phyloP scores from a whole-genome alignment of 1,140 invertebrate species.

The Trichogramma pretiosum region DNA sequence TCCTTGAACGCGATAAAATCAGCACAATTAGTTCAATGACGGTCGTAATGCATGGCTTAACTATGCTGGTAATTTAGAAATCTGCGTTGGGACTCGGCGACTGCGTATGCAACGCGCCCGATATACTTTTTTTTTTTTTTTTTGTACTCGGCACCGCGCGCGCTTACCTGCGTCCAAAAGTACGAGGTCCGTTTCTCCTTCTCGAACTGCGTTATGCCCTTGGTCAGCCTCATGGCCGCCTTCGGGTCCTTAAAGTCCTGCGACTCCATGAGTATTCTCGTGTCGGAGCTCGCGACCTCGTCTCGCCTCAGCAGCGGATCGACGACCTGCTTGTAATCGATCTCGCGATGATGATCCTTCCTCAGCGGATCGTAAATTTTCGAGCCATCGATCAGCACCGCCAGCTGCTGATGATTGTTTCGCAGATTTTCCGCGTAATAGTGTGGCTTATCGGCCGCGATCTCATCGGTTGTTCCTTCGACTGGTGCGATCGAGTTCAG shows the following conservation, averaged over 20 bases:
- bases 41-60: no score
- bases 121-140: no score
- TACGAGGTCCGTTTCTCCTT: constrained; percentile 13
- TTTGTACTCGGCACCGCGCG: no score
- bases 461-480: neutral
- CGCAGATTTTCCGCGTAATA: constrained; percentile 41
- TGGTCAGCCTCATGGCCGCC: neutral
- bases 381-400: no score
- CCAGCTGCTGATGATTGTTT: constrained; percentile 28
- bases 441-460: constrained; percentile 14
- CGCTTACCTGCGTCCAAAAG: constrained; percentile 23
- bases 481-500: neutral
- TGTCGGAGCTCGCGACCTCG: constrained; percentile 10
- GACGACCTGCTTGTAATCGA: constrained; percentile 36
- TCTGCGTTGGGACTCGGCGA: no score
- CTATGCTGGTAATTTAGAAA: no score
- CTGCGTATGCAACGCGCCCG: no score
- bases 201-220: constrained; percentile 18
- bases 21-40: constrained; percentile 7
- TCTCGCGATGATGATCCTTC: constrained; percentile 18
- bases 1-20: constrained; percentile 12
- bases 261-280: constrained; percentile 18
- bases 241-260: constrained; percentile 19
- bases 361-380: constrained; percentile 31
- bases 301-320: constrained; percentile 28